Conservation (phyloP, 2,888 invertebrate genomes). For the Acrobasis suavella region DNA sequence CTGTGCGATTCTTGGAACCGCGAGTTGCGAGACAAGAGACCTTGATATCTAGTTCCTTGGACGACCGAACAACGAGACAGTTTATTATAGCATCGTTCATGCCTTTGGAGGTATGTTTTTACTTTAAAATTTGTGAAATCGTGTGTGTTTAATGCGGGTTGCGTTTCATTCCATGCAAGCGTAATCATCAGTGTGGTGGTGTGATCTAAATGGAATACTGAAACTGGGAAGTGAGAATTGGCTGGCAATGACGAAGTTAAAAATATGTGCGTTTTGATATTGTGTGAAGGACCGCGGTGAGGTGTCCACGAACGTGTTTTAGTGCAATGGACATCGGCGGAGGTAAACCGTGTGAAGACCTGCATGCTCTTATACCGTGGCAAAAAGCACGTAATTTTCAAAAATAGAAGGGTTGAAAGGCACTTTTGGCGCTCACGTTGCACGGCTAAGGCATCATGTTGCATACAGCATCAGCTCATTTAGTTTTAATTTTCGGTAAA, state of each 20-base stretch:
- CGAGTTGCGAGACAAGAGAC: constrained; percentile 72
- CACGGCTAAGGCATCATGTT: constrained; percentile 30
- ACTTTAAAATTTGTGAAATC: constrained; percentile 70
- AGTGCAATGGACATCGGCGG: constrained; percentile 76
- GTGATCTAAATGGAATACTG: constrained; percentile 59
- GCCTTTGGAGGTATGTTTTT: constrained; percentile 80
- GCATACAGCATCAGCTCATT: constrained; percentile 50
- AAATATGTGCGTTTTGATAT: constrained; percentile 66
- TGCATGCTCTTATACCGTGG: constrained; percentile 61
- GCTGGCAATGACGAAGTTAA: constrained; percentile 65
- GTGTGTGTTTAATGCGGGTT: constrained; percentile 53
- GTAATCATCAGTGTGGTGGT: constrained; percentile 61
- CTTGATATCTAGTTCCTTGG: constrained; percentile 82
- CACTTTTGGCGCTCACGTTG: constrained; percentile 21
- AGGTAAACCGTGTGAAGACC: constrained; percentile 70
- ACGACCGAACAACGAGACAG: constrained; percentile 76
- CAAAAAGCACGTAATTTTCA: constrained; percentile 42
- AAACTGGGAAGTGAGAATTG: constrained; percentile 60
- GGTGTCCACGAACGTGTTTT: constrained; percentile 60
- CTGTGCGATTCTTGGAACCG: constrained; percentile 76
- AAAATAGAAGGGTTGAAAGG: not conserved
- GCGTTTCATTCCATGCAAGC: constrained; percentile 37
- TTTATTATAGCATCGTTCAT: constrained; percentile 80
- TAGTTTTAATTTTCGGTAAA: constrained; percentile 36
- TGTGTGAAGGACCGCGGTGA: constrained; percentile 65